These are phyloP conservation scores for Caradrina kadenii DNA, from an alignment of 2,888 invertebrate genomes.

Conservation along the genomic window DNA sequence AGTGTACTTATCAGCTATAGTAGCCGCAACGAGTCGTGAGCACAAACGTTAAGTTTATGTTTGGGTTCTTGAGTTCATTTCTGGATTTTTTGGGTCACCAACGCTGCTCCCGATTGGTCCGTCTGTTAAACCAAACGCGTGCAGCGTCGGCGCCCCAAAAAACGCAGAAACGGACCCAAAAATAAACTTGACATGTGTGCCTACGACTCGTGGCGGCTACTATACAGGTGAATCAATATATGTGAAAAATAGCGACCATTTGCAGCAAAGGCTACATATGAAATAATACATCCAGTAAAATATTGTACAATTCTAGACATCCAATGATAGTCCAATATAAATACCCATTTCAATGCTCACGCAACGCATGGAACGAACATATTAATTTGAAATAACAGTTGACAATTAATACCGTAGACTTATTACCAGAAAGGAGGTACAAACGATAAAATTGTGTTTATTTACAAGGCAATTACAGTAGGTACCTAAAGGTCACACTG, in stretches of 20 bases:
- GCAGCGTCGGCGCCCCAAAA: no score
- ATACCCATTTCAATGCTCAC: conserved; percentile 63
- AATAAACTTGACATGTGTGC: no score
- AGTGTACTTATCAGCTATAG: not conserved
- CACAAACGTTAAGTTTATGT: no score
- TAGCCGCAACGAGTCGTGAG: no score
- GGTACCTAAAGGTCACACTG: conserved; percentile 66
- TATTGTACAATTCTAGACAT: conserved; percentile 22
- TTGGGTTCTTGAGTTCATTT: no score
- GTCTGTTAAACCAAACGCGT: no score
- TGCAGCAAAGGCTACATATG: conserved; percentile 33
- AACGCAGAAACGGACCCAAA: no score
- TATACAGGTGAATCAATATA: conserved; percentile 17
- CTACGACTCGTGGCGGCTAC: no score
- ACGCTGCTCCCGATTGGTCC: no score
- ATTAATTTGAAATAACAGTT: conserved; percentile 64
- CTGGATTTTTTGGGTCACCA: no score
- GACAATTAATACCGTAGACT: conserved; percentile 68
- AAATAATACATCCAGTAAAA: conserved; percentile 28
- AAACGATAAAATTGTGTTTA: conserved; percentile 61
- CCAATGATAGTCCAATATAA: conserved; percentile 31
- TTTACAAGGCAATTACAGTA: conserved; percentile 63
- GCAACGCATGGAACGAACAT: conserved; percentile 63
- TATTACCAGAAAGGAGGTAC: conserved; percentile 47
- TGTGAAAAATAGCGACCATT: conserved; percentile 2